A percentile compares a stretch with the other conserved stretches of the same genome.
phyloP scores from a whole-genome alignment of 2,113 vertebrate genomes.

The Athene cunicularia region DNA sequence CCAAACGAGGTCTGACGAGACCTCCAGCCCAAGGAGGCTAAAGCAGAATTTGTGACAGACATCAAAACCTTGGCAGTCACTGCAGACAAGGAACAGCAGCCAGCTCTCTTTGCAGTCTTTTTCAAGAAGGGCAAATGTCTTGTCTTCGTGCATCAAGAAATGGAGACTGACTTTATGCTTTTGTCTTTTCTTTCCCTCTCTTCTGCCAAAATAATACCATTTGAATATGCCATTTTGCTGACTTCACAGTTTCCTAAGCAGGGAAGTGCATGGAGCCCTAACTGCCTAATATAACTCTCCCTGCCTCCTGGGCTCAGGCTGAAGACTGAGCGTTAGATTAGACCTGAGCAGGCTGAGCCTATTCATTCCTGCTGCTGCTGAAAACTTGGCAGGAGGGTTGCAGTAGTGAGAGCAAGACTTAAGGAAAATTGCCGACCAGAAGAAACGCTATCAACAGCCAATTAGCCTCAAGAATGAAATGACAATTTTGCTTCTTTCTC shows the following conservation, averaged over 20 bases:
- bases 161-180: not conserved
- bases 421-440: not conserved
- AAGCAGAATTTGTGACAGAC: not conserved
- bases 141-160: not conserved
- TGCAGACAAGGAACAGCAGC: not conserved
- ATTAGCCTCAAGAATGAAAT: not conserved
- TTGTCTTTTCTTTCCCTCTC: not conserved
- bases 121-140: not conserved
- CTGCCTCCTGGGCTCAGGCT: not conserved
- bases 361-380: not conserved
- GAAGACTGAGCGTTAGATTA: not conserved
- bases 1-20: accelerated
- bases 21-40: not conserved
- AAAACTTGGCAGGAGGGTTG: not conserved
- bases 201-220: not conserved
- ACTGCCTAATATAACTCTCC: not conserved
- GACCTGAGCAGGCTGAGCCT: not conserved
- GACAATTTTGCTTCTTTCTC: not conserved
- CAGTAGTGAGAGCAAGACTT: not conserved
- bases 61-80: not conserved
- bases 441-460: not conserved
- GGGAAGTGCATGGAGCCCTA: not conserved
- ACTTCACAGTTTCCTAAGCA: not conserved
- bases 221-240: not conserved
- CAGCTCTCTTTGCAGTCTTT: not conserved